Conservation (phyloP, 1,140 invertebrate genomes). For the Zaprionus kolodkinae region DNA sequence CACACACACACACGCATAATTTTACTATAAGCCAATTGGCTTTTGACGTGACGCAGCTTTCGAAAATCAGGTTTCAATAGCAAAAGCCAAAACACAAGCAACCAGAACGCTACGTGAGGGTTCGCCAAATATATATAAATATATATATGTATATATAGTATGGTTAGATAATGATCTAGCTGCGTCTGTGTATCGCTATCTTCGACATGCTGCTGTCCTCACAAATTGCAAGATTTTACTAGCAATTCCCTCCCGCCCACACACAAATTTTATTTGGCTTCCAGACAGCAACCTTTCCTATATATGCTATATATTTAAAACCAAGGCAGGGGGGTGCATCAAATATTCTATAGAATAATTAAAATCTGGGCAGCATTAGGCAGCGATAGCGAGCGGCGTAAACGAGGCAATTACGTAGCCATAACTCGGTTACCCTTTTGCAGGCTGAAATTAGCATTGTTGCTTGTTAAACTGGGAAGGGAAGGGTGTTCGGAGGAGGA, state of each 20-base stretch:
- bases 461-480: neutral
- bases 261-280: neutral
- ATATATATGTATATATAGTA: neutral
- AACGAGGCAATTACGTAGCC: no score
- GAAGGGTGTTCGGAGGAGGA: no score
- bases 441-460: neutral
- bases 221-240: slow-evolving; percentile 6
- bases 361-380: neutral
- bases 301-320: neutral
- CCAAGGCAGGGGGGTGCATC: neutral
- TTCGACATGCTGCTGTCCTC: neutral
- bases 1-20: neutral
- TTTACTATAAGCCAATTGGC: slow-evolving; percentile 4
- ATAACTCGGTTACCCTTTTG: neutral
- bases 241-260: neutral
- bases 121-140: neutral
- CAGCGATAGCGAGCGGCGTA: neutral
- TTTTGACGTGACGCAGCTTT: slow-evolving; percentile 5
- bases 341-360: slow-evolving; percentile 4
- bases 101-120: neutral
- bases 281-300: neutral
- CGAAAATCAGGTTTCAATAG: slow-evolving; percentile 4
- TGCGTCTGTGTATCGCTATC: neutral
- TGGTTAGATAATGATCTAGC: slow-evolving; percentile 2
- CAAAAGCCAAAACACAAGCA: slow-evolving; percentile 5